These are phyloP conservation scores for Octomys mimax DNA, from an alignment of 2,797 vertebrate genomes.

Conservation along the genomic window DNA sequence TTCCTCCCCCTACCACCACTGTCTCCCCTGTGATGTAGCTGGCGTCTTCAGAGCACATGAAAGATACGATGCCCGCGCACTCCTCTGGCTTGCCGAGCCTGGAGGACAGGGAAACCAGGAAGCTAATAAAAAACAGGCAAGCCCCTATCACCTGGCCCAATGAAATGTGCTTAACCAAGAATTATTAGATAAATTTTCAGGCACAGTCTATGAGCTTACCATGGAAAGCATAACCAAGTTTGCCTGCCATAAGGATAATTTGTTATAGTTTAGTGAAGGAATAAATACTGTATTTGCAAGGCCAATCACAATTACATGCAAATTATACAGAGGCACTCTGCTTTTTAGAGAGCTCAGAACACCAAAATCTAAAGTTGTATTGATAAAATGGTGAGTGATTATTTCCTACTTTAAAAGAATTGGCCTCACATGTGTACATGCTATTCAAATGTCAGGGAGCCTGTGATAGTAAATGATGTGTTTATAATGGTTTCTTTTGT, in stretches of 20 bases:
- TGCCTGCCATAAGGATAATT: neutral
- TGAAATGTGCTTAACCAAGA: slow-evolving; percentile 47
- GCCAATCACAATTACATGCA: slow-evolving; percentile 38
- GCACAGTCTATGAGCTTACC: neutral
- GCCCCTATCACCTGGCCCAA: neutral
- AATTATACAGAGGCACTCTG: neutral
- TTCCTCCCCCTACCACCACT: slow-evolving; percentile 91
- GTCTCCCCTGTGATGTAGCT: slow-evolving; percentile 94
- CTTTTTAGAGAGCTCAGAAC: slow-evolving; percentile 48
- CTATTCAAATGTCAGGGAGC: slow-evolving; percentile 18
- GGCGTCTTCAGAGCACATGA: slow-evolving; percentile 94
- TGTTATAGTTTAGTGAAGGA: slow-evolving; percentile 48
- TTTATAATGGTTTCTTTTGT: slow-evolving; percentile 44
- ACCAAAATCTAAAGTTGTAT: slow-evolving; percentile 47
- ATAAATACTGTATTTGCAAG: slow-evolving; percentile 38
- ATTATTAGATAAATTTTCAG: slow-evolving; percentile 63
- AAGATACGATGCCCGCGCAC: slow-evolving; percentile 92
- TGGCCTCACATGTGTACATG: slow-evolving; percentile 26
- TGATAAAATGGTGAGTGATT: slow-evolving; percentile 32
- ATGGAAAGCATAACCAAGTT: neutral
- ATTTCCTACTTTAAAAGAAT: slow-evolving; percentile 63
- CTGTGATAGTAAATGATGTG: neutral
- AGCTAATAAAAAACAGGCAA: neutral
- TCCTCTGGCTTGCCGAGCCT: slow-evolving; percentile 93
- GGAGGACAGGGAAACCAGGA: slow-evolving; percentile 37